phyloP scores from a whole-genome alignment of 2,888 invertebrate species.

The Ptychoptera contaminata region DNA sequence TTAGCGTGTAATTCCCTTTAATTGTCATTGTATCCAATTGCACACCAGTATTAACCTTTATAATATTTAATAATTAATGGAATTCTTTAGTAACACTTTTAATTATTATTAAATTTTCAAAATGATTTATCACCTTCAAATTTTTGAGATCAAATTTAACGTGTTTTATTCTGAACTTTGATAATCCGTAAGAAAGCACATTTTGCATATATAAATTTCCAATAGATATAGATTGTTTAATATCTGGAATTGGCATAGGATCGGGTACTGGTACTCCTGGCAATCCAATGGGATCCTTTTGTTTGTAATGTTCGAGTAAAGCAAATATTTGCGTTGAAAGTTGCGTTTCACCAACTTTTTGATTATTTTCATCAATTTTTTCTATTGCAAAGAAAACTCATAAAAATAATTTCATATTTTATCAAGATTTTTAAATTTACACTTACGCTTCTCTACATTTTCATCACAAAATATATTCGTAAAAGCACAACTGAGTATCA shows the following conservation, averaged over 20 bases:
- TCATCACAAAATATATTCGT: too few relatives aligned
- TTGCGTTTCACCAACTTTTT: constrained; percentile 42
- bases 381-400: too few relatives aligned
- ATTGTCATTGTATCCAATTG: constrained; percentile 54
- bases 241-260: constrained; percentile 62
- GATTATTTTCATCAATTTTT: constrained; percentile 18
- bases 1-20: constrained; percentile 57
- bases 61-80: constrained; percentile 1
- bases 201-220: constrained; percentile 55
- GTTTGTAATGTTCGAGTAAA: constrained; percentile 63
- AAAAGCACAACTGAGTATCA: too few relatives aligned
- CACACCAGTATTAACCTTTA: constrained; percentile 52
- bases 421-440: too few relatives aligned
- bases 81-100: background rate
- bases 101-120: too few relatives aligned
- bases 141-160: constrained; percentile 54
- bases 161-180: constrained; percentile 58
- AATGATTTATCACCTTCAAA: too few relatives aligned
- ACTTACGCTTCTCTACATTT: too few relatives aligned
- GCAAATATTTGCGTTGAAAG: constrained; percentile 54
- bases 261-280: constrained; percentile 67
- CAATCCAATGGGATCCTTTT: constrained; percentile 63
- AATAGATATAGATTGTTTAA: constrained; percentile 53
- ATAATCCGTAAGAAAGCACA: constrained; percentile 56
- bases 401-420: too few relatives aligned